Percentiles rank a stretch among this genome's conserved stretches.
Evolutionary conservation across 2,797 vertebrate species (phyloP).

Genomic region (Triplophysa yarkandensis): DNA sequence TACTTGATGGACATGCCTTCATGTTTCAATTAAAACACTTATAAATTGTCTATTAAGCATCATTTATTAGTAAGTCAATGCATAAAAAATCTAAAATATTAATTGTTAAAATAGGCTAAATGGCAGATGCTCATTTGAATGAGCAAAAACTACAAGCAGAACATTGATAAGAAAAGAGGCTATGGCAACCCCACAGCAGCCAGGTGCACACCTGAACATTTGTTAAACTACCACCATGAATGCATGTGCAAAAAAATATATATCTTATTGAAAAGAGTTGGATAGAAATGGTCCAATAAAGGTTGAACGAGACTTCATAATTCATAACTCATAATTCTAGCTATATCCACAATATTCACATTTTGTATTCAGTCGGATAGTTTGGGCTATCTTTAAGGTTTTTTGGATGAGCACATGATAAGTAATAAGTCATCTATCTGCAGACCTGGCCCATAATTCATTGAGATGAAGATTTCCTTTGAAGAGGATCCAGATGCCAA

Average conservation of each 20-base stretch:
- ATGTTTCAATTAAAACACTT: too few relatives aligned
- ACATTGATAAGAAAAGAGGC: conserved; percentile 34
- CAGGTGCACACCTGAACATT: conserved; percentile 44
- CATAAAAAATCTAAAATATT: neutral
- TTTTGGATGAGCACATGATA: neutral
- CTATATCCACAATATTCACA: too few relatives aligned
- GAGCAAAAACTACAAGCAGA: conserved; percentile 14
- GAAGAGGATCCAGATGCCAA: neutral
- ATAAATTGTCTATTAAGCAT: too few relatives aligned
- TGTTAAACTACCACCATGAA: conserved; percentile 9
- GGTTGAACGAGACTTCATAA: too few relatives aligned
- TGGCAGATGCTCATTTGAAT: conserved; percentile 33
- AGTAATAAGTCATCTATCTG: conserved; percentile 7
- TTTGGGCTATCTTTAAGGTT: too few relatives aligned
- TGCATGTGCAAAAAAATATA: neutral
- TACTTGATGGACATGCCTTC: too few relatives aligned
- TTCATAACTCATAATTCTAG: too few relatives aligned
- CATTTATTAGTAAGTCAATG: too few relatives aligned
- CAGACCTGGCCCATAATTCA: conserved; percentile 5
- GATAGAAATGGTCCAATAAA: too few relatives aligned
- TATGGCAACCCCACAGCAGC: conserved; percentile 27
- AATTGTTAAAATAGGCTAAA: neutral
- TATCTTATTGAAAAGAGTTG: too few relatives aligned
- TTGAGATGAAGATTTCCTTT: conserved; percentile 40
- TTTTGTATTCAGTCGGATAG: too few relatives aligned